phyloP scores from a whole-genome alignment of 2,888 invertebrate species.

The Masnerella sp. region DNA sequence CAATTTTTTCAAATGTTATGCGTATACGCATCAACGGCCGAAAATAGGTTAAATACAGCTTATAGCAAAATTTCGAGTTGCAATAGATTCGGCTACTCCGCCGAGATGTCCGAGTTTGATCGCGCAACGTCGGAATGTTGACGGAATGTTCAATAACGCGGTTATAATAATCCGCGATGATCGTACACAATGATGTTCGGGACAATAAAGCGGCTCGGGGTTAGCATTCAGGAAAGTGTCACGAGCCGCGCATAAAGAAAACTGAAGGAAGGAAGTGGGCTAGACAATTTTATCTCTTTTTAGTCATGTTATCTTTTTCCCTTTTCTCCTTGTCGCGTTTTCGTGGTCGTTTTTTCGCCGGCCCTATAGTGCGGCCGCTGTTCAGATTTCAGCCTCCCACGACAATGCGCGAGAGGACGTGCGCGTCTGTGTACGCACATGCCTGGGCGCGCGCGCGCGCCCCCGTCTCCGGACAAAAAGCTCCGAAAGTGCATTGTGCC shows the following conservation, averaged over 20 bases:
- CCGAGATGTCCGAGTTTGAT: too few species aligned
- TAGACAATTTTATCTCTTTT: conserved; percentile 64
- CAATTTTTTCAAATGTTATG: too few species aligned
- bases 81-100: too few species aligned
- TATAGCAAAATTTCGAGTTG: too few species aligned
- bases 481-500: conserved; percentile 69
- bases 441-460: conserved; percentile 24
- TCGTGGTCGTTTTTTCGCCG: conserved; percentile 37
- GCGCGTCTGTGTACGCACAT: conserved; percentile 63
- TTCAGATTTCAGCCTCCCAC: conserved; percentile 75
- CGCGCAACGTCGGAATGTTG: conserved; percentile 31
- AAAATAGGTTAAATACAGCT: too few species aligned
- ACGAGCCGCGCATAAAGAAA: conserved; percentile 56
- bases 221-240: conserved; percentile 59
- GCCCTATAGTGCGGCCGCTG: conserved; percentile 63
- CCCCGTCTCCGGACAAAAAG: conserved; percentile 57
- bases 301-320: conserved; percentile 52
- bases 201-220: conserved; percentile 52
- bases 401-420: conserved; percentile 71
- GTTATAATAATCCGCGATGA: conserved; percentile 46
- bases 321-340: conserved; percentile 45
- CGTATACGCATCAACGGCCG: too few species aligned
- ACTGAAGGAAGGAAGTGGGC: conserved; percentile 65
- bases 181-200: conserved; percentile 46
- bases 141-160: conserved; percentile 28